A percentile compares a stretch with the other conserved stretches of the same genome.
phyloP scores from a whole-genome alignment of 2,888 invertebrate species.

The Clanis bilineata region DNA sequence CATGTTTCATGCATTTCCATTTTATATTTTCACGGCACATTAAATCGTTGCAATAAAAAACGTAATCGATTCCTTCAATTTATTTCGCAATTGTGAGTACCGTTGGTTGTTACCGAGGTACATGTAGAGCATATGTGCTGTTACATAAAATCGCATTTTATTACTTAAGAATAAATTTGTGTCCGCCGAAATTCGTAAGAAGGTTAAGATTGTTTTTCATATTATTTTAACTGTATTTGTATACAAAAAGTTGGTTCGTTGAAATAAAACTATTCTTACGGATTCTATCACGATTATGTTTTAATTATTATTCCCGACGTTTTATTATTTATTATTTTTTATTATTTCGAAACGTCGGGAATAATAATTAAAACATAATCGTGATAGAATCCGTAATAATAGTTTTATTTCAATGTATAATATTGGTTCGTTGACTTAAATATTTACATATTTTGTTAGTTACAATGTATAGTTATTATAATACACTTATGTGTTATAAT shows the following conservation, averaged over 20 bases:
- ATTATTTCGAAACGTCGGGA: too few relatives aligned
- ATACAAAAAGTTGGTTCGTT: not conserved
- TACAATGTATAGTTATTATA: not conserved
- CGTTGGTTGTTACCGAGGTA: not conserved
- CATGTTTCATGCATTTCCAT: slow-evolving; percentile 8
- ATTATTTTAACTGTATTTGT: not conserved
- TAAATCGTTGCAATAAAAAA: slow-evolving; percentile 16
- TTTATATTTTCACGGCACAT: slow-evolving; percentile 16
- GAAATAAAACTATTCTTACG: too few relatives aligned
- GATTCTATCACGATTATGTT: too few relatives aligned
- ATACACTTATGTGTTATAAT: too few relatives aligned
- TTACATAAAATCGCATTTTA: not conserved
- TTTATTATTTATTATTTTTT: too few relatives aligned
- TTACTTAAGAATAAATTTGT: not conserved
- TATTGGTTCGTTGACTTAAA: not conserved
- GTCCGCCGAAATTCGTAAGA: not conserved
- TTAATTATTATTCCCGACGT: too few relatives aligned
- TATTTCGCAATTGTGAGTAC: slow-evolving; percentile 7
- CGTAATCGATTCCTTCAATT: slow-evolving; percentile 17
- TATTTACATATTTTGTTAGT: not conserved
- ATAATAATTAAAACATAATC: too few relatives aligned
- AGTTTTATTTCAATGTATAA: too few relatives aligned
- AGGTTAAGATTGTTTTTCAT: not conserved
- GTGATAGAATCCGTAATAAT: too few relatives aligned
- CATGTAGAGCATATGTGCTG: not conserved